Conservation (phyloP, 2,888 invertebrate species). For the Lumbricus terrestris region DNA sequence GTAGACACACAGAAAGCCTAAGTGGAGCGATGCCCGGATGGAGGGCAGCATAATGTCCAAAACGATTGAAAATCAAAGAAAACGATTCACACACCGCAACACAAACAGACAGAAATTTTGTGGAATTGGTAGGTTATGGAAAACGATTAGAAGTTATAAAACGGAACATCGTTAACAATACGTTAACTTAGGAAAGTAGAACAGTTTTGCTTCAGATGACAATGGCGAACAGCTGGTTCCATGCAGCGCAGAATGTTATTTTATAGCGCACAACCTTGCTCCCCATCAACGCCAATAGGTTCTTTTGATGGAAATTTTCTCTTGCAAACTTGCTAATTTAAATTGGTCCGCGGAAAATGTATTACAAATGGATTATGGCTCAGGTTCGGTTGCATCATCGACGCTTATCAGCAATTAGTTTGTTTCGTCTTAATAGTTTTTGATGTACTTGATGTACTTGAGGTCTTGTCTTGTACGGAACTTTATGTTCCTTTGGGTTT, state of each 20-base stretch:
- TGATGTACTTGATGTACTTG: too few species aligned
- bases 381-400: too few species aligned
- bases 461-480: too few species aligned
- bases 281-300: too few species aligned
- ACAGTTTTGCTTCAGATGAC: background rate
- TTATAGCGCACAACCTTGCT: background rate
- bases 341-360: too few species aligned
- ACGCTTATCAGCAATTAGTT: too few species aligned
- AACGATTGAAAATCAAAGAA: background rate
- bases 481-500: too few species aligned
- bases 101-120: background rate
- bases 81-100: background rate
- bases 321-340: too few species aligned
- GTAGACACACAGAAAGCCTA: background rate
- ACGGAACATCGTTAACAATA: background rate
- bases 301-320: too few species aligned
- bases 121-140: background rate
- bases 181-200: background rate
- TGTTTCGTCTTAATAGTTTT: too few species aligned
- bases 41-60: background rate
- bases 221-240: background rate
- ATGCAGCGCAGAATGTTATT: background rate
- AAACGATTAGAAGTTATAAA: background rate
- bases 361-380: too few species aligned
- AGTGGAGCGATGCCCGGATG: background rate